Conservation (phyloP, 2,113 vertebrate genomes). For the Hyperopisus bebe region DNA sequence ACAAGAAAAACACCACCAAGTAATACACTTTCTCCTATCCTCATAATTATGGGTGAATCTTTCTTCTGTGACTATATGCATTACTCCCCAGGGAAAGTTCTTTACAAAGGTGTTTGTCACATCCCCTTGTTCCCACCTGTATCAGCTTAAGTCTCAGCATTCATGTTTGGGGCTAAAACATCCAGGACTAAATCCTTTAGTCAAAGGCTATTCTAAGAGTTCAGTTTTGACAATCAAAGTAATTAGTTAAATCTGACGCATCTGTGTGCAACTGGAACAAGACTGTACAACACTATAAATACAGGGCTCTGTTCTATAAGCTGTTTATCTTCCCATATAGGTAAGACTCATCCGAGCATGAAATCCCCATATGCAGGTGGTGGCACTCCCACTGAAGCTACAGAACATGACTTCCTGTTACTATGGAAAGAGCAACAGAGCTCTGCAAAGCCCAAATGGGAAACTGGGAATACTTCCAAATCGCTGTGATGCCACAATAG, state of each 20-base stretch:
- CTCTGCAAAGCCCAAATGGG: neutral
- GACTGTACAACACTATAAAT: neutral
- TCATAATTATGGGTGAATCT: neutral
- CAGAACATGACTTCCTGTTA: neutral
- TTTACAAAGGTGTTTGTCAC: slow-evolving; percentile 6
- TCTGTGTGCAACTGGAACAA: neutral
- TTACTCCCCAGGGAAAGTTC: neutral
- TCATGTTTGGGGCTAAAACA: neutral
- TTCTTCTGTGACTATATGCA: neutral
- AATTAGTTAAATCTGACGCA: neutral
- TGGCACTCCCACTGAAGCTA: neutral
- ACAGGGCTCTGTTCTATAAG: neutral
- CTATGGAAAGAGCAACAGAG: neutral
- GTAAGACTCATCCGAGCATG: neutral
- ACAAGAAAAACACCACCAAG: slow-evolving; percentile 5
- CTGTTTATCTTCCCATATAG: neutral
- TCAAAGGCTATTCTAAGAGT: neutral
- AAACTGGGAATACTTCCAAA: neutral
- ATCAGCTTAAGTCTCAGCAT: neutral
- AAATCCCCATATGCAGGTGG: neutral
- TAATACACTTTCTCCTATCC: neutral
- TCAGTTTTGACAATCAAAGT: neutral
- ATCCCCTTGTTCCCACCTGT: neutral
- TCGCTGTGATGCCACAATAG: neutral
- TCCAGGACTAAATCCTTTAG: neutral